Base-by-base conservation (phyloP, 2,888 invertebrate genomes). In the Rhamphomyia laevipes region DNA sequence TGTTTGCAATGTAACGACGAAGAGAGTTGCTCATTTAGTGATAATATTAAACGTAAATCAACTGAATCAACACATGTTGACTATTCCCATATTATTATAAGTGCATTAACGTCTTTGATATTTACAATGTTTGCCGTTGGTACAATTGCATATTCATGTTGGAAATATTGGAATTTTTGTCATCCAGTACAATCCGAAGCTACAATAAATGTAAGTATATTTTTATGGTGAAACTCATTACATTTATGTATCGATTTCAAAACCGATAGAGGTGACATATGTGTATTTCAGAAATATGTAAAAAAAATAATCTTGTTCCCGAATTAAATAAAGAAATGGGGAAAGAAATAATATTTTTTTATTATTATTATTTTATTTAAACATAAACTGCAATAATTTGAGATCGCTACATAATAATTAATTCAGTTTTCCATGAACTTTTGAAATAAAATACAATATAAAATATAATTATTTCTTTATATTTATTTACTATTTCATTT, bases 61-160 rank as follows among this genome's bases (percentile, higher is more conserved):
- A 30, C 12, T 12, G 35, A 35, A 35, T 5, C n/a, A n/a, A 9
- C 9, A 18, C 37, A 38, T 15, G 16, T n/a, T n/a, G 67, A 67
- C 43, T 60, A 63, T 1, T 61, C 66, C 12, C 67, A 66, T 53
- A 66, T 68, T 49, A 66, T 64, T 9, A 52, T 68, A 17, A 68
- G 66, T 51, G 68, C 68, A 2, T 61, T 68, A 10, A 67, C 67
- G 6, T 68, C 68, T 4, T 56, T 68, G 15, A 66, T 68, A 10
- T 68, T 68, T 37, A 68, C 68, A 18, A 67, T 68, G 69, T 52
- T 65, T 15, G 68, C 66, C 10, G 68, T 68, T 15, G 66, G 66
- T 1, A 63, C 66, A 31, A 67, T 67, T 47, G 58, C 68, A 12
- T 68, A 67, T 66, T 58, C 67, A 30, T 68, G 68, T 49, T 68